A percentile compares a stretch with the other conserved stretches of the same genome.
phyloP scores from a whole-genome alignment of 2,797 vertebrate genomes.

The Tokudaia muenninki region DNA sequence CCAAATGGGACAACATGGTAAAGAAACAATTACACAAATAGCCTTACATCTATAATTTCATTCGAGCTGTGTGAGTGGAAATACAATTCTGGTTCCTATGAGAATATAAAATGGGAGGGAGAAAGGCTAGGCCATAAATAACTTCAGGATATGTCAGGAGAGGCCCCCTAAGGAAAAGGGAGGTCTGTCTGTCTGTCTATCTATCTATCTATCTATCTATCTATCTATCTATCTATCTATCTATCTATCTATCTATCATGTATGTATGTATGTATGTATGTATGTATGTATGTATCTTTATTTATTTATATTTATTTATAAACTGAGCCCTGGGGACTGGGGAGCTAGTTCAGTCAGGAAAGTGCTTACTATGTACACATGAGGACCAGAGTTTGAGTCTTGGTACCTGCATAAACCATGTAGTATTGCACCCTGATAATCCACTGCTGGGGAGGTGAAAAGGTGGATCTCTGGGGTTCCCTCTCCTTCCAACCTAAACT shows the following conservation, averaged over 20 bases:
- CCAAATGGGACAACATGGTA: neutral
- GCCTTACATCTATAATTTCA: neutral
- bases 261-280: too few species aligned
- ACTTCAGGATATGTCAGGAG: neutral
- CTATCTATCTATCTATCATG: neutral
- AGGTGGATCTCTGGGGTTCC: neutral
- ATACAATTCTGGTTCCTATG: neutral
- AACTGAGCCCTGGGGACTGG: neutral
- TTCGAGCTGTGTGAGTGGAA: neutral
- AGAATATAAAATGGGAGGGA: neutral
- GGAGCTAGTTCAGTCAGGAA: neutral
- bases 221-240: neutral
- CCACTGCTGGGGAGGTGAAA: neutral
- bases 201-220: neutral
- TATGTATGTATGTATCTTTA: too few species aligned
- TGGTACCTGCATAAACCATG: neutral
- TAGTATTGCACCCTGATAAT: neutral
- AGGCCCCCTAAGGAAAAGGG: neutral
- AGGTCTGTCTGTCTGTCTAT: neutral
- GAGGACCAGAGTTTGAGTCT: neutral
- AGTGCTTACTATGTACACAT: neutral
- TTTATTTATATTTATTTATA: neutral
- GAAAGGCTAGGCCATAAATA: neutral
- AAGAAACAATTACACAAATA: slow-evolving; percentile 1
- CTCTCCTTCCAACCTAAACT: neutral